These are phyloP conservation scores for Kradibia gibbosae DNA, from an alignment of 1,140 invertebrate species.

Conservation along the genomic window DNA sequence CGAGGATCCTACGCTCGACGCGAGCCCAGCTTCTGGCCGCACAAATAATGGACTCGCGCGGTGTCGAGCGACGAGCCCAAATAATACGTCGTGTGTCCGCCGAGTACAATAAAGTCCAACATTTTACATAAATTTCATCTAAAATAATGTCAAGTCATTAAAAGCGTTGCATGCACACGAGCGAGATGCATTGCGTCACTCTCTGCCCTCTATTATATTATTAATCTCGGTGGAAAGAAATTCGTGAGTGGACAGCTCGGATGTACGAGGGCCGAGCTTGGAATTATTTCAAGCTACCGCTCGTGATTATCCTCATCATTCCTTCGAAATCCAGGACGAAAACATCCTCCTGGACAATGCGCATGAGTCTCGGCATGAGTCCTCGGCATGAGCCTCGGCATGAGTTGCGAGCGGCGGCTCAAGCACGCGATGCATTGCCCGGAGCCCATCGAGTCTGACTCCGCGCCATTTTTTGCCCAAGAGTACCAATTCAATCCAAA, in stretches of 20 bases:
- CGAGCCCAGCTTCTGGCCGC: too few relatives aligned
- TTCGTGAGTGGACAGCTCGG: not conserved
- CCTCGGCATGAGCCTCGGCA: too few relatives aligned
- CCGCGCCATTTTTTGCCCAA: too few relatives aligned
- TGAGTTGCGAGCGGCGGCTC: too few relatives aligned
- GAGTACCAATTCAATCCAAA: not conserved
- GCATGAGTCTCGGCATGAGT: too few relatives aligned
- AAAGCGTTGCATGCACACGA: not conserved
- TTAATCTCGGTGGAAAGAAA: not conserved
- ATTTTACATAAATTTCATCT: not conserved
- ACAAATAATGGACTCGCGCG: too few relatives aligned
- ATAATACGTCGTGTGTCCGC: not conserved
- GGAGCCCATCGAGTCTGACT: not conserved
- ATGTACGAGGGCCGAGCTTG: not conserved
- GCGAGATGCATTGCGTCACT: not conserved
- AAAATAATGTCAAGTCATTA: not conserved
- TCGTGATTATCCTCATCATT: slow-evolving; percentile 12
- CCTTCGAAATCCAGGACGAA: not conserved
- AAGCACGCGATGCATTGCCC: not conserved
- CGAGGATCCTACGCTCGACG: too few relatives aligned
- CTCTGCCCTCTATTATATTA: not conserved
- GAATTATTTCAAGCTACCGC: not conserved
- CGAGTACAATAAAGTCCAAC: not conserved
- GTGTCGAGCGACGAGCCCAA: not conserved
- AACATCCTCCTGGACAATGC: not conserved